Evolutionary conservation across 2,113 vertebrate genomes (phyloP), one percentile per base, ranked within the genome.

Genomic region (Hippocampus comes): DNA sequence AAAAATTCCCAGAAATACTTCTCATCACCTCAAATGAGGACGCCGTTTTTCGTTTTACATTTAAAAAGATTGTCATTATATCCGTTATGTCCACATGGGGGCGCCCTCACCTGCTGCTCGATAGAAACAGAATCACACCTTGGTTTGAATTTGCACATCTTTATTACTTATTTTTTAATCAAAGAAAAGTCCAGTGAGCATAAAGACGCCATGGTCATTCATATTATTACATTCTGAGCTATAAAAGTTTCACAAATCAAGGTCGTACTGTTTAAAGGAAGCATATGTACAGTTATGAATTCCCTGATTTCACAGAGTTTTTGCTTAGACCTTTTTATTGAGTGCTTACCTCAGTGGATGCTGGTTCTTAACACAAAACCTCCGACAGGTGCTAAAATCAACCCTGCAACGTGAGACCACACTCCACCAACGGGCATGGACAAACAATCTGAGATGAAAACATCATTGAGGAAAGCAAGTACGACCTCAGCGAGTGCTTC

Each of bases 191-290:
- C 88, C 90, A 90, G 87, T 93, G 91, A 93, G 90, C 93, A 90
- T 89, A 90, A 93, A 91, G 91, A 92, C 90, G 91, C 91, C 90
- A 89, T 92, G 90, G 89, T 90, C 89, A 89, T 90, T 90, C 91
- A 89, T 92, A 91, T 90, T 84, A 90, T 89, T 93, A 93, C 92
- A 93, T 93, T 93, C 91, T 91, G 88, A 89, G 86, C 91, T 93
- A 93, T 92, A 93, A 93, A 93, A 90, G 87, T 89, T 86, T 91
- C 87, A 90, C 88, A 92, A 92, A 90, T 25, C 80, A 85, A 89
- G 79, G 78, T 84, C 82, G 84, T 90, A 15, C 11, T 59, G 23
- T 89, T 87, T 89, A 87, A 92, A 92, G 90, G 91, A 82, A 82
- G 85, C 79, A 88, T 75, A 86, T 87, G 92, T 81, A 82, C 85